Percentiles rank a stretch among this genome's conserved stretches.
These are phyloP conservation scores for Neolamprologus cancellatus DNA, from an alignment of 2,113 vertebrate species.

Conservation along the genomic window DNA sequence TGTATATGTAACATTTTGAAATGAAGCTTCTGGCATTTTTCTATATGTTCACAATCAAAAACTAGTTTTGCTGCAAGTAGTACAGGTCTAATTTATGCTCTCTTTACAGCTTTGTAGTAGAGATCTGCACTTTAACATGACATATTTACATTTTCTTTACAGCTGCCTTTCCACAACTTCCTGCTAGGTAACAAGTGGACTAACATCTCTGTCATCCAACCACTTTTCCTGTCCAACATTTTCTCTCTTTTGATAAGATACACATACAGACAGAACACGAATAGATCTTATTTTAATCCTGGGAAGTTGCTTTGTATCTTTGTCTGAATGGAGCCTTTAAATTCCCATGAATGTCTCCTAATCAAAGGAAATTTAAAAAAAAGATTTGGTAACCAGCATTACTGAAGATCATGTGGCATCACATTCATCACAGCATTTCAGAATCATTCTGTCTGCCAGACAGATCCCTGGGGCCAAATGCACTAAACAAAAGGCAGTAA, in stretches of 20 bases:
- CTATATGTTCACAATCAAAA: background rate
- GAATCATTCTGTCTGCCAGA: background rate
- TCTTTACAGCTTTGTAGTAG: background rate
- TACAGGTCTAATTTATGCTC: background rate
- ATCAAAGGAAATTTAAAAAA: background rate
- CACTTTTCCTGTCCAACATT: background rate
- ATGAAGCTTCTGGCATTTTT: background rate
- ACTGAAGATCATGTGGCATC: background rate
- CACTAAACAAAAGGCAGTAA: conserved; percentile 9
- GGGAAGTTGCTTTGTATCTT: background rate
- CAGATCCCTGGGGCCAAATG: conserved; percentile 8
- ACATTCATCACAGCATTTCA: conserved; percentile 15
- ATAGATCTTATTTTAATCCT: background rate
- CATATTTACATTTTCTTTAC: background rate
- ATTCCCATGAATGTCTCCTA: background rate
- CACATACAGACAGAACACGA: background rate
- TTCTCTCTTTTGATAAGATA: background rate
- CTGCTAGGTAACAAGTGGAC: background rate
- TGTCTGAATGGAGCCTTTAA: background rate
- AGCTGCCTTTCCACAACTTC: background rate
- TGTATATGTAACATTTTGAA: background rate
- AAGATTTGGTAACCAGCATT: background rate
- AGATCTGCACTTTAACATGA: background rate
- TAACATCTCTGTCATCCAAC: background rate
- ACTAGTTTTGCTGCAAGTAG: background rate